Conservation (phyloP, 2,797 vertebrate species). For the Xiphorhynchus erythropygius region DNA sequence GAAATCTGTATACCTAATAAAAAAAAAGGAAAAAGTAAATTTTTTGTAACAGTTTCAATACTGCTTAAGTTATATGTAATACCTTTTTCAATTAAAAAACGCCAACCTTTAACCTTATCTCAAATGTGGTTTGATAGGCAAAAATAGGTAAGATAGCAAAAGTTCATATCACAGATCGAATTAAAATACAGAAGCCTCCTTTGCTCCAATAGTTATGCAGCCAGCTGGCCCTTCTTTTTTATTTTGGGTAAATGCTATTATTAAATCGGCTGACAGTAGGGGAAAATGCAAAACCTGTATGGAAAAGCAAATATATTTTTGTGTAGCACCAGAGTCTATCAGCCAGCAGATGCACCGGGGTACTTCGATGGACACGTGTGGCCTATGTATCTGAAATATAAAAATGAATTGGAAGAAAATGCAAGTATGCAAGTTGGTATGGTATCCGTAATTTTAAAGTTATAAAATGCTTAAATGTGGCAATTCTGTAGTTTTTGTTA, state of each 20-base stretch:
- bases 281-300: not conserved
- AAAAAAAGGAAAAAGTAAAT: not conserved
- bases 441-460: slow-evolving; percentile 35
- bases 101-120: not conserved
- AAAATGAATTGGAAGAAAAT: slow-evolving; percentile 79
- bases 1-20: not conserved
- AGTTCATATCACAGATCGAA: not conserved
- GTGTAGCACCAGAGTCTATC: slow-evolving; percentile 84
- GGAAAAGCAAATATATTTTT: slow-evolving; percentile 30
- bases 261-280: not conserved
- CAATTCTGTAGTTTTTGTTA: not conserved
- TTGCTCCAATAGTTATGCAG: not conserved
- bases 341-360: slow-evolving; percentile 86
- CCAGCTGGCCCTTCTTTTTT: not conserved
- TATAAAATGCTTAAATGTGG: not conserved
- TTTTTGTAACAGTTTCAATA: not conserved
- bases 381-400: slow-evolving; percentile 93
- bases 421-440: slow-evolving; percentile 78
- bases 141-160: not conserved
- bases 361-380: slow-evolving; percentile 92
- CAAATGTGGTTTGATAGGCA: not conserved
- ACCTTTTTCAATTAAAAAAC: not conserved
- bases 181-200: not conserved
- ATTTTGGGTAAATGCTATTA: not conserved
- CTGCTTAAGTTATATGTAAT: not conserved